A percentile compares a stretch with the other conserved stretches of the same genome.
These are phyloP conservation scores for Leptinotarsa juncta DNA, from an alignment of 2,888 invertebrate species.

Conservation along the genomic window DNA sequence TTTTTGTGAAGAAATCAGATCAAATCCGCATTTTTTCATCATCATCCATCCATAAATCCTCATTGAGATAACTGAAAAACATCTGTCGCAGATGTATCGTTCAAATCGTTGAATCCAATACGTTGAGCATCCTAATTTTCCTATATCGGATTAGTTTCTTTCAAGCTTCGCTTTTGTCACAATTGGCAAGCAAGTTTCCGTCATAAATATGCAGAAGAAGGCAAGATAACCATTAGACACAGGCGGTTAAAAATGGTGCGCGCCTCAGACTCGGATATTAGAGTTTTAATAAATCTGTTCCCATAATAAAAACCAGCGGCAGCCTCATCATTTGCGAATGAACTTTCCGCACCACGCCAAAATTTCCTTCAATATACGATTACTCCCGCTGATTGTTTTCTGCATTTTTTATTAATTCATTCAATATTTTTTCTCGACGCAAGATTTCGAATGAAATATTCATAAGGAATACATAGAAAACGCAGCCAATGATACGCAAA, in stretches of 20 bases:
- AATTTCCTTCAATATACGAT: not conserved
- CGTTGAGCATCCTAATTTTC: too few species aligned
- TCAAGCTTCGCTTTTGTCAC: not conserved
- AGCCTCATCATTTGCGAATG: constrained; percentile 19
- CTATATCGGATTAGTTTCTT: too few species aligned
- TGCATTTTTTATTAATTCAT: not conserved
- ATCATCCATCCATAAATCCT: too few species aligned
- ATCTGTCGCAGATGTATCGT: too few species aligned
- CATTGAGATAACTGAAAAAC: too few species aligned
- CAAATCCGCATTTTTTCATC: too few species aligned
- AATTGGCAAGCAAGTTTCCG: not conserved
- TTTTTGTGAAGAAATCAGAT: too few species aligned
- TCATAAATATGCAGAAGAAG: not conserved
- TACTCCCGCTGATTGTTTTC: not conserved
- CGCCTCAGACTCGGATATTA: constrained; percentile 6
- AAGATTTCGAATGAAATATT: not conserved
- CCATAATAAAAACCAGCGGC: constrained; percentile 5
- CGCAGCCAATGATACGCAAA: too few species aligned
- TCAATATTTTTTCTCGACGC: not conserved
- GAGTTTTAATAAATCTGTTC: constrained; percentile 18
- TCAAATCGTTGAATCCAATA: too few species aligned
- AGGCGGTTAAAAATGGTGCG: not conserved
- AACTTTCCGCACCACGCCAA: not conserved
- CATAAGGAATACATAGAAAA: not conserved
- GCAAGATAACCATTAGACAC: not conserved